Base-by-base conservation (phyloP, 2,113 vertebrate genomes). In the Pica pica region DNA sequence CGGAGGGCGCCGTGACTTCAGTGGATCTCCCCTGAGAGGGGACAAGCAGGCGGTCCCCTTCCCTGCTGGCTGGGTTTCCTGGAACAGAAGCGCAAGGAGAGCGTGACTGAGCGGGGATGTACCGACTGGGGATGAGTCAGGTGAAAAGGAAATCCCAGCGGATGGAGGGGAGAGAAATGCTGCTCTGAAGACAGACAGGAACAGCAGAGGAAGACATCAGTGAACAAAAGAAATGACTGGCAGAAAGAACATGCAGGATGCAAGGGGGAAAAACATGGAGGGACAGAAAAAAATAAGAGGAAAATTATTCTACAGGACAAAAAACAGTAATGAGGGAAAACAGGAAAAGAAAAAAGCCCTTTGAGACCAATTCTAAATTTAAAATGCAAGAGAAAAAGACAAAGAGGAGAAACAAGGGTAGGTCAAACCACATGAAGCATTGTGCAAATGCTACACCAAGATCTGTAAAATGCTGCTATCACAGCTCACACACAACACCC, bases 91-190 rank as follows among this genome's bases (percentile, higher is more conserved):
- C 21, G 7, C 73, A 55, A 77, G 78, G 65, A 84, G 24, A 94
- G 78, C 30, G 9, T 81, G 91, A 76, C 69, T 56, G 94, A 90
- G 75, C 1, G 4, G 82, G 85, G 93, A 87, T 78, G 68, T 63
- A 93, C 90, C 16, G 33, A 68, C 41, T 75, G 83, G 41, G 81
- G 80, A 94, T 96, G 88, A 93, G 88, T 95, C 90, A 93, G 88
- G 92, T 96, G 94, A 83, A 95, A 90, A 95, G 88, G 92, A 95
- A 97, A 97, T 93, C 93, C 90, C 93, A 90, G 80, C 31, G 91
- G 90, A 94, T 56, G 80, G 41, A 94, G 30, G 39, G 27, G 33
- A 96, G 73, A 93, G 89, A 96, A 93, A 96, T 16, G 79, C 68
- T 1, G 30, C 52, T 83, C 93, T 46, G 35, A 74, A 89, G 86